These are phyloP conservation scores for Aphodius granarius DNA, from an alignment of 2,888 invertebrate species.

Conservation along the genomic window DNA sequence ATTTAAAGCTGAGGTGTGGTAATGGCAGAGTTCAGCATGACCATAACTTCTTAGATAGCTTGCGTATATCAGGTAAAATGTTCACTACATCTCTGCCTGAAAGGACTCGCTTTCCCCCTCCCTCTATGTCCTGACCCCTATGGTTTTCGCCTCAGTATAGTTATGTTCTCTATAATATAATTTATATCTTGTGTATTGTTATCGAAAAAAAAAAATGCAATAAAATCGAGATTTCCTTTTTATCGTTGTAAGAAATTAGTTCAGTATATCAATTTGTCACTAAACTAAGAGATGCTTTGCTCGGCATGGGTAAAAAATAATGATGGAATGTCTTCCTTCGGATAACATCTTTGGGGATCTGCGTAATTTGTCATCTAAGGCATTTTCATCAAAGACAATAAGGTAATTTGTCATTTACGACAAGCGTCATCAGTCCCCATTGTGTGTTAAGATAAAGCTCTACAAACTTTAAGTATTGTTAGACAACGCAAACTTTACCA, in stretches of 20 bases:
- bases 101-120: too few species aligned
- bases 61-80: background rate
- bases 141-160: too few species aligned
- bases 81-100: too few species aligned
- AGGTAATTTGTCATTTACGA: conserved; percentile 13
- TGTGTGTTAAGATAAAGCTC: background rate
- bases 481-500: too few species aligned
- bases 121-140: too few species aligned
- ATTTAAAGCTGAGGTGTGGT: background rate
- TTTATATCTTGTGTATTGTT: too few species aligned
- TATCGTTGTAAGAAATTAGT: too few species aligned
- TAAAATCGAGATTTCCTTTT: too few species aligned
- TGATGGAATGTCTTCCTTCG: background rate
- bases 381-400: conserved; percentile 8
- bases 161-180: too few species aligned
- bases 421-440: background rate
- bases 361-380: background rate
- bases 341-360: background rate
- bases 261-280: background rate
- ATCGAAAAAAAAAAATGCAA: too few species aligned
- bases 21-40: background rate
- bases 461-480: background rate
- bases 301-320: background rate
- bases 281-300: too few species aligned
- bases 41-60: background rate